Evolutionary conservation across 2,797 vertebrate genomes (phyloP), one percentile per base, ranked within the genome.

Genomic region (Antennarius maculatus): DNA sequence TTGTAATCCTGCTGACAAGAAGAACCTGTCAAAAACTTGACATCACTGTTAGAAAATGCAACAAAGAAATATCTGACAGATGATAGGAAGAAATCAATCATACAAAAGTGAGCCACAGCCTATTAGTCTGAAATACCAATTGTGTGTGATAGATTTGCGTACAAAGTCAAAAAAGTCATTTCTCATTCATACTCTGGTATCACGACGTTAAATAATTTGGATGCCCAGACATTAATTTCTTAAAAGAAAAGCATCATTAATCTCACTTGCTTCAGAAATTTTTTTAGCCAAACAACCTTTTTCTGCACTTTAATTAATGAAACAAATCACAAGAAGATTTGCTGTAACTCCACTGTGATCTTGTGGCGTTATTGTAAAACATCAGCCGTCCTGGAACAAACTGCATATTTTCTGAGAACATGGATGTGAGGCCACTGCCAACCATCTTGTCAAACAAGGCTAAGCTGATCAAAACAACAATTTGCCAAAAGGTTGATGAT

Each of bases 381-480:
- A 66, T 68, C 71, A 18, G 56, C 60, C 8, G 42, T 39, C 14
- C 61, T 72, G 69, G 70, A 59, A 60, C 61, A 57, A 71, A 60
- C 45, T 14, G 52, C 31, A 75, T 59, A 73, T 79, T 79, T 41
- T 61, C 57, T 34, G 73, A 71, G 73, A 71, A 56, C 61, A 12
- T 11, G 2, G 49, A 55, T 0, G 10, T 2, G 46, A 52, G 37
- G 23, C 15, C 0, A 23, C 56, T 74, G 79, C 81, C 81, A 84
- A 66, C 54, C 18, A 45, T 34, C 56, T 56, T 54, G 16, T 54
- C 11, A 5, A 61, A 37, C 66, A 17, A 18, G 50, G 43, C 60
- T 63, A 74, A 73, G 61, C 65, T 58, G 62, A 74, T 68, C 65
- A 63, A 49, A 81, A 73, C 65, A 54, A 76, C 61, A 52, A 70